Evolutionary conservation across 1,140 invertebrate genomes (phyloP), one percentile per base, ranked within the genome.

Genomic region (Laupala kohalensis): DNA sequence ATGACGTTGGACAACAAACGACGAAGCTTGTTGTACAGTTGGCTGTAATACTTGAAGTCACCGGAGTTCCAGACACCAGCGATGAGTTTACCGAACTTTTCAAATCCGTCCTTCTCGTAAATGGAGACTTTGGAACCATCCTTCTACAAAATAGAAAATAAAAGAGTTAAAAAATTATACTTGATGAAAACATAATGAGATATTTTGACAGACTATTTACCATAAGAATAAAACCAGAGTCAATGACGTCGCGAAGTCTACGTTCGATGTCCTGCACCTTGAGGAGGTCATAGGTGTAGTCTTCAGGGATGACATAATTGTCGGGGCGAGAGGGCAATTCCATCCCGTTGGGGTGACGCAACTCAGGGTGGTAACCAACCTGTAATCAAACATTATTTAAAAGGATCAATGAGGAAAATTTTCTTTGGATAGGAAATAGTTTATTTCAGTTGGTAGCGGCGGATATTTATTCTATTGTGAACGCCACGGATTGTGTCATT

Each of bases 301-400:
- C 75, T 62, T 77, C 74, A 64, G 69, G 71, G 64, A 74, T 64
- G 37, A 76, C 74, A 9, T 66, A 73, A 76, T 81, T 78, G 65
- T 77, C 71, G 12, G 83, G 84, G 73, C 90, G 86, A 25, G 80
- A 79, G 4, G 89, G 89, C 78, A 89, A 86, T 26, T 84, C 77
- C 30, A 88, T 78, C 25, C 90, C 91, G 67, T 89, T 90, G 69
- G 84, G 83, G 77, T 89, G 87, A 30, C 80, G 80, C 71, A 91
- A 77, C 64, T 86, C 85, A 68, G 89, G 86, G 71, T 85, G 82
- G 77, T 86, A 92, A 19, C 89, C 88, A 53, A 86, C 81, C 37
- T 85, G 76, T 71, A 53, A 53, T 4, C 9, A 53, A 53, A 53
- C 9, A 6, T 4, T 9, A 53, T 0, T 1, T 53, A 53, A 13